These are phyloP conservation scores for Seira musarum DNA, from an alignment of 2,888 invertebrate species.

Conservation along the genomic window DNA sequence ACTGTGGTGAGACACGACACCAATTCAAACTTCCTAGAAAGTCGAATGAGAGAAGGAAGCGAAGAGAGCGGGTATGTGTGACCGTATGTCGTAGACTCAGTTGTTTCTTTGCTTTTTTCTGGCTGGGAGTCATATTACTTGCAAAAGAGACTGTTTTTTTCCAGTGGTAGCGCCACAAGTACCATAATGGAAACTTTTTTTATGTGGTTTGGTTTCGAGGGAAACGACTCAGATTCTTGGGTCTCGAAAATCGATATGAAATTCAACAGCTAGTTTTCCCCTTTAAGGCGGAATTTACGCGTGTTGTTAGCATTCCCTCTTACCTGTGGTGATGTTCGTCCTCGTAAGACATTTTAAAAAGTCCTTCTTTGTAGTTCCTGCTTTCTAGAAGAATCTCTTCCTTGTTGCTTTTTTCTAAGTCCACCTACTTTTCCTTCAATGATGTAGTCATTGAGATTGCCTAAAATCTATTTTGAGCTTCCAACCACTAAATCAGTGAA, in stretches of 20 bases:
- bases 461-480: no score
- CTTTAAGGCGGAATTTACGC: neutral
- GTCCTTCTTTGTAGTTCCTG: neutral
- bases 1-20: conserved; percentile 3
- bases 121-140: neutral
- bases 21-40: conserved; percentile 1
- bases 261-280: conserved; percentile 59
- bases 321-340: neutral
- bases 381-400: neutral
- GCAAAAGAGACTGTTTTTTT: neutral
- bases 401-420: neutral
- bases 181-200: neutral
- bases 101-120: neutral
- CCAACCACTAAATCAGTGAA: no score
- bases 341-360: neutral
- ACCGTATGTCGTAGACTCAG: neutral
- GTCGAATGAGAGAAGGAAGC: neutral
- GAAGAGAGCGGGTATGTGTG: neutral
- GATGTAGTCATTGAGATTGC: no score
- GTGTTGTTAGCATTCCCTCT: neutral
- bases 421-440: no score
- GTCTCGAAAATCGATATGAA: conserved; percentile 46
- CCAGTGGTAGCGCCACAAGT: conserved; percentile 1
- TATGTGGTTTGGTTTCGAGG: conserved; percentile 10
- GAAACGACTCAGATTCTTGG: neutral